Percentiles rank a stretch among this genome's conserved stretches.
These are phyloP conservation scores for Anguilla marmorata DNA, from an alignment of 2,797 vertebrate species.

Conservation along the genomic window DNA sequence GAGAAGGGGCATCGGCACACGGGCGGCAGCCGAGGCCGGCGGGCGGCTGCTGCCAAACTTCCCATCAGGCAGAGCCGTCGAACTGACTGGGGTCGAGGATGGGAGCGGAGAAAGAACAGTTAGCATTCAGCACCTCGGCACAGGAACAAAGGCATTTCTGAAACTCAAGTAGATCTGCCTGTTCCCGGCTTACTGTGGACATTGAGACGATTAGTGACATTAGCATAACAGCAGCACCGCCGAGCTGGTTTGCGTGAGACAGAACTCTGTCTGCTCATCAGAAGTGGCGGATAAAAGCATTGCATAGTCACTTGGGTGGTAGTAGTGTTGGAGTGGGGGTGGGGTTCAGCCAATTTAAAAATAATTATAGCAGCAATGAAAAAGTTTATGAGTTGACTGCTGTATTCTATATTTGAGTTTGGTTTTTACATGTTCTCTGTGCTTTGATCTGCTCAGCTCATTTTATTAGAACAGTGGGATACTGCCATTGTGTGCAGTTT, in stretches of 20 bases:
- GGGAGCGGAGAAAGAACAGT: background rate
- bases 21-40: background rate
- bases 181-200: background rate
- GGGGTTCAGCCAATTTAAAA: background rate
- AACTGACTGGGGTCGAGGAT: background rate
- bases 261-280: background rate
- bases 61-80: background rate
- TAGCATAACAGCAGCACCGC: background rate
- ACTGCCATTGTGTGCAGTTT: conserved; percentile 50
- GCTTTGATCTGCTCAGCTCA: conserved; percentile 64
- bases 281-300: background rate
- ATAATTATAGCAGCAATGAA: background rate
- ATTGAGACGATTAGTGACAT: conserved; percentile 11
- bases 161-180: background rate
- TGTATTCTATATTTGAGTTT: background rate
- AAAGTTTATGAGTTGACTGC: background rate
- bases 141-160: conserved; percentile 11
- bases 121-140: background rate
- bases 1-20: background rate
- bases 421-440: conserved; percentile 7
- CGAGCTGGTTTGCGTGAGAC: background rate
- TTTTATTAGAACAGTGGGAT: conserved; percentile 57
- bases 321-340: background rate
- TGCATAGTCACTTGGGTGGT: background rate
- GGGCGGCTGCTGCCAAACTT: background rate